These are phyloP conservation scores for Suricata suricatta DNA, from an alignment of 2,113 vertebrate species.

Conservation along the genomic window DNA sequence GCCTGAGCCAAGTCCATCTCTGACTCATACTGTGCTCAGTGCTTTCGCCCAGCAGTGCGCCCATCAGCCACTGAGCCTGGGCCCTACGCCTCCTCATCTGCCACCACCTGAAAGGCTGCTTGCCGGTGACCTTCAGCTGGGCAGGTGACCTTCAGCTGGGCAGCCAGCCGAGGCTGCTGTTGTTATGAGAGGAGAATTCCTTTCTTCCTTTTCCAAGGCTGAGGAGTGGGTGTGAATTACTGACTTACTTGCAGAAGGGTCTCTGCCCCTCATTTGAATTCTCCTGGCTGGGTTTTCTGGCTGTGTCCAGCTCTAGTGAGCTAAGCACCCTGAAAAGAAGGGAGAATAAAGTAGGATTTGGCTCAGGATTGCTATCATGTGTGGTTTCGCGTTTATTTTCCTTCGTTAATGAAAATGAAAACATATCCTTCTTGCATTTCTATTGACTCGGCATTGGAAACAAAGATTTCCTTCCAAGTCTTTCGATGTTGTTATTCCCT, in stretches of 20 bases:
- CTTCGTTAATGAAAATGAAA: background rate
- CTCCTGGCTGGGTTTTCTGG: background rate
- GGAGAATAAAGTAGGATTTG: too few species aligned
- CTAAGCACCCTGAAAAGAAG: background rate
- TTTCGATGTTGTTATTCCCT: background rate
- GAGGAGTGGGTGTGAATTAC: background rate
- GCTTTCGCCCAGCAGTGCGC: background rate
- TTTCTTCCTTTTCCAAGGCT: background rate
- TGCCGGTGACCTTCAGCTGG: background rate
- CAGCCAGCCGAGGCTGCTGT: rapidly evolving
- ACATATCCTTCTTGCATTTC: background rate
- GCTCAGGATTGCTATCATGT: background rate
- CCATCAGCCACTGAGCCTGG: background rate
- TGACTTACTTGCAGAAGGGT: background rate
- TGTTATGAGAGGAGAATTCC: too few species aligned
- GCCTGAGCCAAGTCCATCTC: rapidly evolving
- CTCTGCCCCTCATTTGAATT: background rate
- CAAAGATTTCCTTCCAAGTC: background rate
- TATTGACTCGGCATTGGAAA: background rate
- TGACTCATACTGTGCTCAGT: background rate
- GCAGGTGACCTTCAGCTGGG: background rate
- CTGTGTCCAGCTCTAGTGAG: rapidly evolving
- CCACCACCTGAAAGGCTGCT: rapidly evolving
- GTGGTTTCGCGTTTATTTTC: background rate
- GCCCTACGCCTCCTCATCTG: background rate